Evolutionary conservation across 2,113 vertebrate species (phyloP).

Genomic region (Oncorhynchus masou): DNA sequence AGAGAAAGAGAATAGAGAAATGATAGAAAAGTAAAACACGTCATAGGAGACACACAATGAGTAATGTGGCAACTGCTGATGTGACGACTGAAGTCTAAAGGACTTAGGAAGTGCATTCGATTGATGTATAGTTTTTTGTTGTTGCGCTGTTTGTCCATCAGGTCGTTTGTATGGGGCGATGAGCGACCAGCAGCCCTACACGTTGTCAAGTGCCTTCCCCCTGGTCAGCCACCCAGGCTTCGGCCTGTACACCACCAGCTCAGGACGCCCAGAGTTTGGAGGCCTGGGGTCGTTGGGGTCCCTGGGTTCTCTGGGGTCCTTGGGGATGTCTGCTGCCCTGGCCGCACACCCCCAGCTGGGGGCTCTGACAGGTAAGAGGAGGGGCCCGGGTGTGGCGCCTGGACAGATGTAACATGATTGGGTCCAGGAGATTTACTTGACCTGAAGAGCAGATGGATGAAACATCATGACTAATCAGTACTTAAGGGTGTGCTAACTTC

Average conservation of each 20-base stretch:
- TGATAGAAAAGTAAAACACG: too few species aligned
- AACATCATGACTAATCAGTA: background rate
- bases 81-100: too few species aligned
- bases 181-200: slow-evolving; percentile 85
- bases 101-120: too few species aligned
- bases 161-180: slow-evolving; percentile 85
- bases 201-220: slow-evolving; percentile 90
- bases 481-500: background rate
- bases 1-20: too few species aligned
- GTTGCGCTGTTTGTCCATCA: slow-evolving; percentile 35
- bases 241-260: slow-evolving; percentile 80
- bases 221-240: slow-evolving; percentile 88
- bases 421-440: background rate
- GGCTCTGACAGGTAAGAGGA: slow-evolving; percentile 82
- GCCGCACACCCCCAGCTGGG: slow-evolving; percentile 87
- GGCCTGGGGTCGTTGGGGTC: slow-evolving; percentile 82
- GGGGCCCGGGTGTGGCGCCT: background rate
- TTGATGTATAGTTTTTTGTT: background rate
- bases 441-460: too few species aligned
- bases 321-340: slow-evolving; percentile 81
- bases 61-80: too few species aligned
- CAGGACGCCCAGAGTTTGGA: slow-evolving; percentile 84
- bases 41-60: too few species aligned
- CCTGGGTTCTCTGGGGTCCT: background rate
- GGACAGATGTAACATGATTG: background rate